Conservation (phyloP, 2,797 vertebrate genomes). For the Phalloptychus januarius region DNA sequence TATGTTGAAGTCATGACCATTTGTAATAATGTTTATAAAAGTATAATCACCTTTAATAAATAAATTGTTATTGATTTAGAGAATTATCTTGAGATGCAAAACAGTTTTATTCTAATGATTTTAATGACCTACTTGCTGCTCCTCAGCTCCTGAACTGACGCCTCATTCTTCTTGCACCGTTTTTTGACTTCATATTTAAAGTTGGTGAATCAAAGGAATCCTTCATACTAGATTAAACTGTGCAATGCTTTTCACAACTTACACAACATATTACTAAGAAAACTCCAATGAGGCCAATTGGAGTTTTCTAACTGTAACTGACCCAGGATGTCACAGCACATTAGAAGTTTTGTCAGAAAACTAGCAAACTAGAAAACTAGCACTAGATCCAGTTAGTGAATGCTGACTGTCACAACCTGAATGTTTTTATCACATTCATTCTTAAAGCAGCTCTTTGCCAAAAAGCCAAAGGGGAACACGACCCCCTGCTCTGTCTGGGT, state of each 20-base stretch:
- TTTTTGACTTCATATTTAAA: not conserved
- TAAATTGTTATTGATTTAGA: no score
- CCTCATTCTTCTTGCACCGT: not conserved
- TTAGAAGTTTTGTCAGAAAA: not conserved
- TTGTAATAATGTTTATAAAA: not conserved
- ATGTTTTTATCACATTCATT: not conserved
- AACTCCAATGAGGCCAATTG: not conserved
- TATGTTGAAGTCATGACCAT: slow-evolving; percentile 22
- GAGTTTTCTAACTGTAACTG: not conserved
- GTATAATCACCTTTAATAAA: not conserved
- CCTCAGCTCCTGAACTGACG: not conserved
- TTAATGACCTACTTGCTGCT: not conserved
- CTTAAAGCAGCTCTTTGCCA: not conserved
- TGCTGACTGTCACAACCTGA: not conserved
- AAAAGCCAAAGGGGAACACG: not conserved
- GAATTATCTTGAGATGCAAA: not conserved
- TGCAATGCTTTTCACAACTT: not conserved
- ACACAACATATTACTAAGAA: not conserved
- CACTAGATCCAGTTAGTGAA: not conserved
- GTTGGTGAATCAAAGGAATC: not conserved
- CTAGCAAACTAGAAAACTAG: not conserved
- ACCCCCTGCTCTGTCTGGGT: not conserved
- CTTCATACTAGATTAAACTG: not conserved
- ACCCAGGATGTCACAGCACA: not conserved
- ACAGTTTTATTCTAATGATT: not conserved